Evolutionary conservation across 2,888 invertebrate genomes (phyloP).

Genomic region (Trachelus tabidus): DNA sequence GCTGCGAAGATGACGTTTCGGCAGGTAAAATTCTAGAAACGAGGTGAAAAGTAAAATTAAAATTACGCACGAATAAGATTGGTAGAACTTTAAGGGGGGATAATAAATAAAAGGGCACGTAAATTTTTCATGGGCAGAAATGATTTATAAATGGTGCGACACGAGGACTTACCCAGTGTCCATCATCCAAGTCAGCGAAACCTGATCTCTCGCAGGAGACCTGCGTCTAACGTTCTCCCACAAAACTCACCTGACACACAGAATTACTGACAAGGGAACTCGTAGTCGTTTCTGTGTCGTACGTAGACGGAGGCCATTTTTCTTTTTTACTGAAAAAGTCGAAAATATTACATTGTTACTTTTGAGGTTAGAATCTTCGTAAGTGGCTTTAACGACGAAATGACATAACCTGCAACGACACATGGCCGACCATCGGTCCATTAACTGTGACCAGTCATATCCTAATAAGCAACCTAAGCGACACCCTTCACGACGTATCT

Average conservation of each 20-base stretch:
- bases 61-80: not conserved
- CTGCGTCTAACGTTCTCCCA: constrained; percentile 58
- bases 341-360: no score
- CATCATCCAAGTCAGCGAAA: constrained; percentile 54
- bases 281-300: not conserved
- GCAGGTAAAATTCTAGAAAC: not conserved
- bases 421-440: constrained; percentile 25
- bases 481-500: constrained; percentile 36
- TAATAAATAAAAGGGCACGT: not conserved
- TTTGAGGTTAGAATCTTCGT: not conserved
- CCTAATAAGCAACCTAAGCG: constrained; percentile 39
- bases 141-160: not conserved
- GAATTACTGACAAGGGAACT: constrained; percentile 40
- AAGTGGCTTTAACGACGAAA: not conserved
- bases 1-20: not conserved
- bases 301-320: not conserved
- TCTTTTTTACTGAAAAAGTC: not conserved
- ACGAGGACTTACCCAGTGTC: constrained; percentile 11
- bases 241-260: constrained; percentile 61
- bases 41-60: not conserved
- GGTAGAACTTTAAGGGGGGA: not conserved
- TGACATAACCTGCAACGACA: constrained; percentile 15
- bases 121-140: not conserved
- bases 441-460: constrained; percentile 22
- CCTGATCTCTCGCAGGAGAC: constrained; percentile 43